Evolutionary conservation across 2,797 vertebrate genomes (phyloP), one percentile per base, ranked within the genome.

Genomic region (Rhinophrynus dorsalis): DNA sequence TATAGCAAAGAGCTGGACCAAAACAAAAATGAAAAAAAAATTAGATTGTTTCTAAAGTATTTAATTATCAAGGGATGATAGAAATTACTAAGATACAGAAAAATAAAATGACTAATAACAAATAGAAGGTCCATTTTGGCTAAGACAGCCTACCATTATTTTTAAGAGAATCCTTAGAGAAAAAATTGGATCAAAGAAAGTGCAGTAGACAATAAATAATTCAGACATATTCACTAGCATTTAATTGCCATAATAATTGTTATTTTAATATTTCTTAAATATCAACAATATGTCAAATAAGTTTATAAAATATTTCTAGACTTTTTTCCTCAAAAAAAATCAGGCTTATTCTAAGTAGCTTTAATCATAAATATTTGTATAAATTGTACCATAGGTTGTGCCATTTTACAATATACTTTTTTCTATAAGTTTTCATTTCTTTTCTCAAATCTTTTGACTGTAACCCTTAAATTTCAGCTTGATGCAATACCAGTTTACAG

Each of bases 201-300:
- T 27, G 29, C 24, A 51, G 47, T 51, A 51, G 13, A 23, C 24
- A 27, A 51, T 51, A 51, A 27, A 51, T 51, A 51, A 51, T 51
- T 29, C 12, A n/a, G 24, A 13, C 47, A 15, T 18, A 20, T 20
- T 44, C 20, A 18, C 40, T 10, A 44, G 17, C 10, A 44, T 30
- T 30, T 30, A 4, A 9, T 30, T 30, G 4, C 29, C 9, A 30
- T 30, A 4, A 9, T 30, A 30, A 30, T 4, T 30, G 29, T 30
- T 4, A 30, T 30, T 30, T 30, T 30, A 30, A 4, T 30, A 9
- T 44, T 44, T 44, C 40, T 18, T 1, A 2, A 20, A 44, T 44
- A 2, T 17, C 11, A 38, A 6, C 11, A 40, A 40, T 40, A 6
- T 40, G 15, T 40, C n/a, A n/a, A n/a, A n/a, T n/a, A n/a, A n/a